A percentile compares a stretch with the other conserved stretches of the same genome.
Evolutionary conservation across 2,888 invertebrate genomes (phyloP).

Genomic region (Craniophora ligustri): DNA sequence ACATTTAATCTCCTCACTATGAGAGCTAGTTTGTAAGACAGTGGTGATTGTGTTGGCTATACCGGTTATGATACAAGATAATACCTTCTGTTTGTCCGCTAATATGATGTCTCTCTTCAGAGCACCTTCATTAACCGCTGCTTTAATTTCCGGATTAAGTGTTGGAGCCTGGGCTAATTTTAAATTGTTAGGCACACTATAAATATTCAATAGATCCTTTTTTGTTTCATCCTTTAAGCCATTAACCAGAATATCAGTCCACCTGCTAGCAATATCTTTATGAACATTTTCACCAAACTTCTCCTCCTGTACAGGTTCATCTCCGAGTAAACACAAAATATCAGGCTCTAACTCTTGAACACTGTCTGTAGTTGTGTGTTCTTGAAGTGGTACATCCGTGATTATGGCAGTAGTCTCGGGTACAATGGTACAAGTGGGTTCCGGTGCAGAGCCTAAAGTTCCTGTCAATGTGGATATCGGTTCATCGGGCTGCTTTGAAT

Average conservation of each 20-base stretch:
- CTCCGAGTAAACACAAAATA: conserved; percentile 6
- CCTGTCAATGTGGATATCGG: no score
- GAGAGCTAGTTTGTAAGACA: neutral
- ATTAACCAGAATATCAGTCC: conserved; percentile 7
- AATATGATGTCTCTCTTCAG: conserved; percentile 4
- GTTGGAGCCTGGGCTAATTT: conserved; percentile 1
- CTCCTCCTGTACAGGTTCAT: neutral
- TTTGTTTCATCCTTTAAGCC: conserved; percentile 5
- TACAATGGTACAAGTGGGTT: neutral
- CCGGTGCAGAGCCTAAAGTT: neutral
- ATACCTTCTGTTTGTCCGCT: neutral
- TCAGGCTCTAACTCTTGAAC: conserved; percentile 4
- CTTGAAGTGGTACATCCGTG: neutral
- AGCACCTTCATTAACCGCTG: conserved; percentile 7
- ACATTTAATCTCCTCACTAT: neutral
- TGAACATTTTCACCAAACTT: conserved; percentile 3
- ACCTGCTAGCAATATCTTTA: conserved; percentile 3
- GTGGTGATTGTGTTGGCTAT: conserved; percentile 4
- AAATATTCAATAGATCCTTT: neutral
- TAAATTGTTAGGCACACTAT: conserved; percentile 1
- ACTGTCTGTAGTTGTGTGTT: neutral
- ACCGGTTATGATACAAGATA: conserved; percentile 3
- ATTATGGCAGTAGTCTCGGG: neutral
- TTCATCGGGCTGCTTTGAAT: no score
- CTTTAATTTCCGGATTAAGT: conserved; percentile 8